A percentile compares a stretch with the other conserved stretches of the same genome.
Evolutionary conservation across 2,113 vertebrate species (phyloP).

Genomic region (Pandion haliaetus): DNA sequence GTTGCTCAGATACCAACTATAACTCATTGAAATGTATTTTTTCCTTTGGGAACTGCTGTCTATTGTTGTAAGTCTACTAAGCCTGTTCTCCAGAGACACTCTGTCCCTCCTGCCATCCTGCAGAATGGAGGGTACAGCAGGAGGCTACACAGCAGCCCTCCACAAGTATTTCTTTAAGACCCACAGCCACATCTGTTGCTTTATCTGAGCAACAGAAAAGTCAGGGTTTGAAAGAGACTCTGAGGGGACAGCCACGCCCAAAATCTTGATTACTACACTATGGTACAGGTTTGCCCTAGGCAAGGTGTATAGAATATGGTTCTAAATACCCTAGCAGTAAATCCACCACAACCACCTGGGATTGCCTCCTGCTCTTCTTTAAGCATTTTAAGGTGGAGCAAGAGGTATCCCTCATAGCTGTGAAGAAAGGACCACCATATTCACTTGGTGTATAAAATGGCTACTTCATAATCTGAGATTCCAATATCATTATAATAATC

Average conservation of each 20-base stretch:
- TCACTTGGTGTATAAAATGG: not conserved
- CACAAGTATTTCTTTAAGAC: not conserved
- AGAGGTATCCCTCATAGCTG: not conserved
- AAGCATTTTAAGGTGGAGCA: not conserved
- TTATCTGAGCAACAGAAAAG: not conserved
- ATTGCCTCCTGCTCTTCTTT: not conserved
- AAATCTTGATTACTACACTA: not conserved
- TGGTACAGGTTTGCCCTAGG: not conserved
- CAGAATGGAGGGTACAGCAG: not conserved
- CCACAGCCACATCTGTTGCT: not conserved
- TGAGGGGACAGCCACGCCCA: not conserved
- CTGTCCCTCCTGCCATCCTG: not conserved
- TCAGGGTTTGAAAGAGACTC: not conserved
- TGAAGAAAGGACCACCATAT: not conserved
- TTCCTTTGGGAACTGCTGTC: not conserved
- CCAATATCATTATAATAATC: not conserved
- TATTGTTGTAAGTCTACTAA: not conserved
- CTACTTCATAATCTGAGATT: not conserved
- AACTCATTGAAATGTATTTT: not conserved
- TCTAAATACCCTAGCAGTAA: not conserved
- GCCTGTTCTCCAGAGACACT: not conserved
- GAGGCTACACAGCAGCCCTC: fast-evolving
- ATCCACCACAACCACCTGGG: not conserved
- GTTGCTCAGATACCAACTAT: not conserved
- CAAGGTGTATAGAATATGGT: not conserved